Evolutionary conservation across 2,888 invertebrate genomes (phyloP).

Genomic region (Melanchra persicariae): DNA sequence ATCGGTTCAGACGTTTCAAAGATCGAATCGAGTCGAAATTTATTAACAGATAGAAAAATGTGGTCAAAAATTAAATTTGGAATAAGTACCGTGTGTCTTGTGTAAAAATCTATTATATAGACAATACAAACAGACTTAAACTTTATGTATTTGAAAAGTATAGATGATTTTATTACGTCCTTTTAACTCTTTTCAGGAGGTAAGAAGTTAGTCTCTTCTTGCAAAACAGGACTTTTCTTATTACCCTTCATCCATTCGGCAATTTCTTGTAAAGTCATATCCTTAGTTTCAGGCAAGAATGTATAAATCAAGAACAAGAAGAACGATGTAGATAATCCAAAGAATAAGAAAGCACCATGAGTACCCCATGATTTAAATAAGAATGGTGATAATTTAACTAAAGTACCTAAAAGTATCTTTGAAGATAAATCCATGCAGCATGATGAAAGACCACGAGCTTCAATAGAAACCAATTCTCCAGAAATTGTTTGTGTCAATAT

Average conservation of each 20-base stretch:
- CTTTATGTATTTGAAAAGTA: not conserved
- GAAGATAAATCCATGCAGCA: conserved; percentile 60
- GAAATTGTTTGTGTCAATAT: conserved; percentile 67
- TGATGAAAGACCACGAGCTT: conserved; percentile 50
- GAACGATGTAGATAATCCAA: conserved; percentile 61
- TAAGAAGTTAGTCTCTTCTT: conserved; percentile 37
- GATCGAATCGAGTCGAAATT: too few relatives aligned
- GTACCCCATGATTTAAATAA: conserved; percentile 61
- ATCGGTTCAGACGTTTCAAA: too few relatives aligned
- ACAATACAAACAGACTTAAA: too few relatives aligned
- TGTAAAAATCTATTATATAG: too few relatives aligned
- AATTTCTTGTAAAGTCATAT: conserved; percentile 56
- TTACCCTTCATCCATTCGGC: conserved; percentile 49
- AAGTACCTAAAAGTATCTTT: conserved; percentile 56
- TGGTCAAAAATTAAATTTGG: too few relatives aligned
- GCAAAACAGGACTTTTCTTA: conserved; percentile 20
- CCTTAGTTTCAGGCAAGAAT: conserved; percentile 71
- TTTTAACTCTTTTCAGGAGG: conserved; percentile 24
- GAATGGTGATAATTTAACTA: conserved; percentile 68
- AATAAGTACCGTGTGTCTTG: too few relatives aligned
- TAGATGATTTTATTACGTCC: not conserved
- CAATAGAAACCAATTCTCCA: conserved; percentile 69
- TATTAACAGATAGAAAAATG: too few relatives aligned
- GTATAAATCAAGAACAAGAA: conserved; percentile 60
- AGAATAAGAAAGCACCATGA: conserved; percentile 69